phyloP scores from a whole-genome alignment of 92 coral and sea anemone genomes.

The Palythoa grandis region DNA sequence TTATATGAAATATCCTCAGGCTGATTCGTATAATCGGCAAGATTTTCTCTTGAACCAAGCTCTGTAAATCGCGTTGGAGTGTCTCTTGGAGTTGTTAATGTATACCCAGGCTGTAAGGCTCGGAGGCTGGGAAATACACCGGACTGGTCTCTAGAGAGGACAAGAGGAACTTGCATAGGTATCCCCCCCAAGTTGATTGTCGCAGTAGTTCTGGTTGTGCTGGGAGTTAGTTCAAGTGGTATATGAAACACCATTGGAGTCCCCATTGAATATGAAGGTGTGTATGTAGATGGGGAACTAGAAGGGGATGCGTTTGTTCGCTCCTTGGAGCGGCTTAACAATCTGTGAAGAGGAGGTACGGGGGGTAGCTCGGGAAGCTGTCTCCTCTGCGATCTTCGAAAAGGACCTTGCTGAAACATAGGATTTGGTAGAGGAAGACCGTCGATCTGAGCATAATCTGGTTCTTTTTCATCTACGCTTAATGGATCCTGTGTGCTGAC shows the following conservation, averaged over 20 bases:
- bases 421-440: not conserved
- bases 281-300: not conserved
- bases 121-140: not conserved
- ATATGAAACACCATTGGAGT: slow-evolving; percentile 13
- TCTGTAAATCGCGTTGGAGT: slow-evolving; percentile 18
- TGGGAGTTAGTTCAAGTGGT: slow-evolving; percentile 35
- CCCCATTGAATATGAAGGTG: not conserved
- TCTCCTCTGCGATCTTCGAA: slow-evolving; percentile 27
- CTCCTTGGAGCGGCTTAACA: not conserved
- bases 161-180: slow-evolving; percentile 40
- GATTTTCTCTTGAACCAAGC: slow-evolving; percentile 18
- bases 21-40: slow-evolving; percentile 2
- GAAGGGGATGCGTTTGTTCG: not conserved
- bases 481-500: not conserved
- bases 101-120: not conserved
- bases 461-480: not conserved
- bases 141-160: slow-evolving; percentile 17
- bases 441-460: slow-evolving; percentile 6
- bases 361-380: slow-evolving; percentile 27
- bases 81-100: not conserved
- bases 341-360: slow-evolving; percentile 23
- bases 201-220: slow-evolving; percentile 4
- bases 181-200: slow-evolving; percentile 20
- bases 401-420: slow-evolving; percentile 5
- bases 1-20: slow-evolving; percentile 12